Evolutionary conservation across 2,113 vertebrate species (phyloP).

Genomic region (Mastomys coucha): DNA sequence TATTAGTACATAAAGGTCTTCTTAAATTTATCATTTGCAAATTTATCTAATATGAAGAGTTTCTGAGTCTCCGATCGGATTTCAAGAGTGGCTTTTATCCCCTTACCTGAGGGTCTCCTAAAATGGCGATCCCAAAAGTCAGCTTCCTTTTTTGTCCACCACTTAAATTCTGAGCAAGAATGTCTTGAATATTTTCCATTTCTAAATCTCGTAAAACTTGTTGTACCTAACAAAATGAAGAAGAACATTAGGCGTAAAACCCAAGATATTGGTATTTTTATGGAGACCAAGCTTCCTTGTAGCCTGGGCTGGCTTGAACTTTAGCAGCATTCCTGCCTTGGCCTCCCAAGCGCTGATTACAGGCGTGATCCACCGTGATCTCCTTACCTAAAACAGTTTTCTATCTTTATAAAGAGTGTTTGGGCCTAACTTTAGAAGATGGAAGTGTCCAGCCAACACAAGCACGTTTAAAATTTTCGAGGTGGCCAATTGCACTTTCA

Average conservation of each 20-base stretch:
- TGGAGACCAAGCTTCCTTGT: neutral
- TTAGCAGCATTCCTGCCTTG: neutral
- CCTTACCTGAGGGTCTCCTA: slow-evolving; percentile 92
- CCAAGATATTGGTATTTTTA: neutral
- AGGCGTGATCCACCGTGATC: too few species aligned
- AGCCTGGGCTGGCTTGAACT: neutral
- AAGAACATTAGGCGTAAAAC: neutral
- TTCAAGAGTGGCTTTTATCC: neutral
- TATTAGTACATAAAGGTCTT: neutral
- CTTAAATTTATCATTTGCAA: neutral
- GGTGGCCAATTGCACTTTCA: neutral
- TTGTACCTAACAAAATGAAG: slow-evolving; percentile 84
- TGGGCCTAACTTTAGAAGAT: neutral
- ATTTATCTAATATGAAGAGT: neutral
- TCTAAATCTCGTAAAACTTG: slow-evolving; percentile 90
- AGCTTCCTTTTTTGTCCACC: slow-evolving; percentile 93
- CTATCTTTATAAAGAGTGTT: neutral
- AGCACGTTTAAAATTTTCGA: neutral
- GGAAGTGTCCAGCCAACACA: neutral
- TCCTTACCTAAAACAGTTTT: neutral
- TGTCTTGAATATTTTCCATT: slow-evolving; percentile 90
- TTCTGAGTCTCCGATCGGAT: neutral
- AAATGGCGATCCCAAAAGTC: slow-evolving; percentile 91
- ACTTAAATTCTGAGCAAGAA: slow-evolving; percentile 91
- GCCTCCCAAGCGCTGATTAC: neutral